A percentile compares a stretch with the other conserved stretches of the same genome.
phyloP scores from a whole-genome alignment of 2,113 vertebrate species.

The human (Homo sapiens) region GRCh38 chr11:126560501-126561000 shows the following conservation, averaged over 20 bases:
- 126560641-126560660: conserved; percentile 74
- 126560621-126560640: conserved; percentile 82
- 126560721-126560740: conserved; percentile 82
- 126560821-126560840: conserved; percentile 69
- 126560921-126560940: conserved; percentile 71
- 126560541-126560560: conserved; percentile 79
- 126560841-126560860: conserved; percentile 74
- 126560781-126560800: conserved; percentile 82
- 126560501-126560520: conserved; percentile 72
- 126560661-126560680: conserved; percentile 81
- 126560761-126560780: conserved; percentile 80
- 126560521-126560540: conserved; percentile 73
- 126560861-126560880: conserved; percentile 73
- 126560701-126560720: conserved; percentile 74
- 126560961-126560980: conserved; percentile 82
- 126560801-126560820: conserved; percentile 83
- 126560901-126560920: conserved; percentile 74
- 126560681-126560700: conserved; percentile 84
- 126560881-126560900: conserved; percentile 66
- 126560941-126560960: conserved; percentile 84
- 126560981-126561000: conserved; percentile 84
- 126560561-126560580: conserved; percentile 61
- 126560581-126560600: conserved; percentile 38
- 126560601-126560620: conserved; percentile 79
- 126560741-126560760: conserved; percentile 82